Conservation (phyloP, 2,888 invertebrate species). For the Stenotaenia linearis region DNA sequence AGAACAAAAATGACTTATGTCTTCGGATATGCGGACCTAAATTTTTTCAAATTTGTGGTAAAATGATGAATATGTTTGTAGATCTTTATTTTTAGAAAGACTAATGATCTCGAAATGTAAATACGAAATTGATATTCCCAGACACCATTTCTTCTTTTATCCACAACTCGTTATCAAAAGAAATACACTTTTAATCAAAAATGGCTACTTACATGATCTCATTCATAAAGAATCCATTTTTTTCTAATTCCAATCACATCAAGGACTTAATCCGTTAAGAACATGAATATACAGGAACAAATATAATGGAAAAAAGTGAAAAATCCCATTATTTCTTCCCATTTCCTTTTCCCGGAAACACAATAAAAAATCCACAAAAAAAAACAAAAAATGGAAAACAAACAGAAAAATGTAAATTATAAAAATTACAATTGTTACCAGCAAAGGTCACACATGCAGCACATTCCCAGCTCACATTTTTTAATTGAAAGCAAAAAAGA, state of each 20-base stretch:
- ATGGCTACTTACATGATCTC: too few relatives aligned
- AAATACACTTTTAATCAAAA: too few relatives aligned
- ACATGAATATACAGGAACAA: background rate
- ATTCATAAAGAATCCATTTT: too few relatives aligned
- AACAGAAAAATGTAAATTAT: background rate
- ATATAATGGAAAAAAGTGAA: background rate
- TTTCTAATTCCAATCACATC: too few relatives aligned
- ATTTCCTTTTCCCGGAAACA: background rate
- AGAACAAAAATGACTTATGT: background rate
- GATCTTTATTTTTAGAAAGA: background rate
- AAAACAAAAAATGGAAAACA: background rate
- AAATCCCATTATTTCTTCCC: background rate
- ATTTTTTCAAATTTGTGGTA: too few relatives aligned
- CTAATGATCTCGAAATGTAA: background rate
- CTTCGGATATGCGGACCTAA: too few relatives aligned
- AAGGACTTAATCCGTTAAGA: background rate
- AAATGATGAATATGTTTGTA: constrained; percentile 42
- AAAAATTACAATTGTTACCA: background rate
- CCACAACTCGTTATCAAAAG: too few relatives aligned
- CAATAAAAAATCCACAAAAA: background rate
- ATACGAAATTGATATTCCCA: background rate
- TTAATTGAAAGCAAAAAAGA: background rate
- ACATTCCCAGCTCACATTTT: background rate
- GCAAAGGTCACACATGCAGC: background rate
- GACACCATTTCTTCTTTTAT: too few relatives aligned